These are phyloP conservation scores for Drosophila maculinotata DNA, from an alignment of 2,888 invertebrate genomes.

Conservation along the genomic window DNA sequence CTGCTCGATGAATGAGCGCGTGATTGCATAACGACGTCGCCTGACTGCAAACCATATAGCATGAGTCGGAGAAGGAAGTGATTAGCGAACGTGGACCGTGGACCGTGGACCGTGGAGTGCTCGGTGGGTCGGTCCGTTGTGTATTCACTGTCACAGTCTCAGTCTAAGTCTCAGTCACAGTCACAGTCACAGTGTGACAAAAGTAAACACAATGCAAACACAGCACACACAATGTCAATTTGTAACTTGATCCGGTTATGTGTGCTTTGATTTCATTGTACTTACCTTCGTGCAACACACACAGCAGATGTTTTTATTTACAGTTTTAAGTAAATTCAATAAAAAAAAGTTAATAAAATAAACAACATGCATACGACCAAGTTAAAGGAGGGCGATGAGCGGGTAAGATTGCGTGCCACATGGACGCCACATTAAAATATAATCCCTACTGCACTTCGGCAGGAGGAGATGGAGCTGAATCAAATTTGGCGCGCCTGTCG, in stretches of 20 bases:
- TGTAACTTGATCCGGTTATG: slow-evolving; percentile 45
- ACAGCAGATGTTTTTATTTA: slow-evolving; percentile 32
- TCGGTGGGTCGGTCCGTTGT: slow-evolving; percentile 22
- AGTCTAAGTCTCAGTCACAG: slow-evolving; percentile 14
- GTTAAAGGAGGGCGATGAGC: slow-evolving; percentile 71
- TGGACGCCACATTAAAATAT: slow-evolving; percentile 30
- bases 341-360: slow-evolving; percentile 37
- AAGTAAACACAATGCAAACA: slow-evolving; percentile 53
- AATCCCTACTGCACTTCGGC: slow-evolving; percentile 15
- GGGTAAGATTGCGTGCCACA: slow-evolving; percentile 50
- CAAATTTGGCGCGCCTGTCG: slow-evolving; percentile 93
- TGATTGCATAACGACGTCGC: slow-evolving; percentile 59
- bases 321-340: slow-evolving; percentile 35
- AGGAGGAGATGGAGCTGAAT: slow-evolving; percentile 85
- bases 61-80: slow-evolving; percentile 62
- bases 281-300: slow-evolving; percentile 12
- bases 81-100: slow-evolving; percentile 59
- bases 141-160: slow-evolving; percentile 1
- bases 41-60: slow-evolving; percentile 9
- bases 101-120: too few relatives aligned
- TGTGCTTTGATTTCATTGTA: slow-evolving; percentile 58
- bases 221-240: slow-evolving; percentile 63
- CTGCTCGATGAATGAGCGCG: slow-evolving; percentile 72
- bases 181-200: slow-evolving; percentile 37
- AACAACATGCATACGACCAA: slow-evolving; percentile 66